These are phyloP conservation scores for Dasypolia templi DNA, from an alignment of 2,888 invertebrate species.

Conservation along the genomic window DNA sequence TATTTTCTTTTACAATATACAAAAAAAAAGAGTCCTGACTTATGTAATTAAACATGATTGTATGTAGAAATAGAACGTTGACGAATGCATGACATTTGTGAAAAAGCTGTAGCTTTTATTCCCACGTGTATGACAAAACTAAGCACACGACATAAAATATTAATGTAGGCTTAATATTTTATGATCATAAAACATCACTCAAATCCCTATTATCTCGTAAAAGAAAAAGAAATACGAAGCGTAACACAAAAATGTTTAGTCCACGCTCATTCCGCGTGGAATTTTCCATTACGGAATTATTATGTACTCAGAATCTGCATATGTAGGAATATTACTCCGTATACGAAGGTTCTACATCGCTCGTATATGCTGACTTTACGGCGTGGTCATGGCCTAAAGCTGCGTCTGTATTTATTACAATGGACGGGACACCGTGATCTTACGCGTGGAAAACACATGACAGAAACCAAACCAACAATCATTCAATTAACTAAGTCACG, in stretches of 20 bases:
- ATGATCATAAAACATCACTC: slow-evolving; percentile 19
- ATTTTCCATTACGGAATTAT: slow-evolving; percentile 61
- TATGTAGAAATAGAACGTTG: too few species aligned
- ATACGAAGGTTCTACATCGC: slow-evolving; percentile 16
- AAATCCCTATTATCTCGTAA: slow-evolving; percentile 36
- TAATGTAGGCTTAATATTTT: not conserved
- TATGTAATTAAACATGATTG: not conserved
- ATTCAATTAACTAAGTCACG: not conserved
- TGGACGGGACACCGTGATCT: not conserved
- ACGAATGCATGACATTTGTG: too few species aligned
- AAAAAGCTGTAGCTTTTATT: too few species aligned
- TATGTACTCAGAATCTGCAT: slow-evolving; percentile 63
- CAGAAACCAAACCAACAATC: not conserved
- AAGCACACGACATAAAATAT: not conserved
- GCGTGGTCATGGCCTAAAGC: slow-evolving; percentile 1
- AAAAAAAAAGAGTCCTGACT: not conserved
- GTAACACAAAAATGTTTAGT: slow-evolving; percentile 44
- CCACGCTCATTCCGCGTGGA: slow-evolving; percentile 32
- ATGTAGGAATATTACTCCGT: slow-evolving; percentile 47
- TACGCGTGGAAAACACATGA: not conserved
- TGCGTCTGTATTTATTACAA: not conserved
- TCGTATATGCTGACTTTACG: slow-evolving; percentile 21
- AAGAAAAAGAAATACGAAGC: slow-evolving; percentile 21
- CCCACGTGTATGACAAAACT: not conserved
- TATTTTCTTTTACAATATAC: not conserved